Conservation (phyloP, 2,888 invertebrate species). For the Fragum whitleyi region DNA sequence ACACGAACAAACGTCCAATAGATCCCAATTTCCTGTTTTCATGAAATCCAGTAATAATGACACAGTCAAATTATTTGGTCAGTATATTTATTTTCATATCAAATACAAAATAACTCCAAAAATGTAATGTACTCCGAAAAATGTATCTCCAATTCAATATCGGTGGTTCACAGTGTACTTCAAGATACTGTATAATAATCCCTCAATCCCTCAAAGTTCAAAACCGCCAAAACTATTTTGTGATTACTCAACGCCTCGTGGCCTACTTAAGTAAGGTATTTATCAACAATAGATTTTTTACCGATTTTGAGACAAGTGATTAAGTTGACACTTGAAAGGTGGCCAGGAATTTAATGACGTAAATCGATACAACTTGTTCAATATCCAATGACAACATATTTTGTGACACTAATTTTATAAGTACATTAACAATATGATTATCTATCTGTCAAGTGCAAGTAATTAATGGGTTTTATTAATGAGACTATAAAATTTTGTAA, state of each 20-base stretch:
- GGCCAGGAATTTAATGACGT: constrained; percentile 24
- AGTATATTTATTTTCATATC: background rate
- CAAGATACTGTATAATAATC: constrained; percentile 7
- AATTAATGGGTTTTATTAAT: background rate
- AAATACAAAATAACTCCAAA: background rate
- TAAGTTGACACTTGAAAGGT: constrained; percentile 18
- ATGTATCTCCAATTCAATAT: background rate
- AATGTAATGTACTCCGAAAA: background rate
- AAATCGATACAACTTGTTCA: constrained; percentile 21
- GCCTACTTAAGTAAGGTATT: constrained; percentile 20
- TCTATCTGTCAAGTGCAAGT: background rate
- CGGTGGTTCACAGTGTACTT: background rate
- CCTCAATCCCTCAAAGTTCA: constrained; percentile 18
- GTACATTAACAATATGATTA: background rate
- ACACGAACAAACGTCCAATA: too few species aligned
- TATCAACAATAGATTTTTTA: constrained; percentile 26
- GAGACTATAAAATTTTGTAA: background rate
- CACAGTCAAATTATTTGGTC: too few species aligned
- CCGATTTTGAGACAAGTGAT: constrained; percentile 17
- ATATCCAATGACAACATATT: constrained; percentile 20
- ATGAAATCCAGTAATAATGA: too few species aligned
- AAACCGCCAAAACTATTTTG: constrained; percentile 15
- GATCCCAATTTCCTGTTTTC: too few species aligned
- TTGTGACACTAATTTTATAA: background rate
- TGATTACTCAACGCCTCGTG: constrained; percentile 26